These are phyloP conservation scores for Sebastiscus albofasciatus DNA, from an alignment of 2,797 vertebrate species.

Conservation along the genomic window DNA sequence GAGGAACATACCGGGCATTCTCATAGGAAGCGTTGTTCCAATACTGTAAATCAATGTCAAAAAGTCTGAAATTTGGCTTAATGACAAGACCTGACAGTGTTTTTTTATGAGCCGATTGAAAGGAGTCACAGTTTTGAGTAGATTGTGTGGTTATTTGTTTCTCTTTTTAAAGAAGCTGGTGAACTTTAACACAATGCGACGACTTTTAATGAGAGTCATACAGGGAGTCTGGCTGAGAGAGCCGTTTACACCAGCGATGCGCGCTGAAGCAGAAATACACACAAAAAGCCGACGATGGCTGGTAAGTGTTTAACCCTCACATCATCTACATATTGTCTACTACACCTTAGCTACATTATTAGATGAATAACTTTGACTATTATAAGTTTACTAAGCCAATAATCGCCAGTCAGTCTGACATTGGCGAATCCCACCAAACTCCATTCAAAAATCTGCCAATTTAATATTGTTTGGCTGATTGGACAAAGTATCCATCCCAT, in stretches of 20 bases:
- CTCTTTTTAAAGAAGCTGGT: slow-evolving; percentile 37
- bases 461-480: accelerated
- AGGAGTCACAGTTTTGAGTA: accelerated
- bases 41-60: accelerated
- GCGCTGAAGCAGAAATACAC: slow-evolving; percentile 43
- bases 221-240: slow-evolving; percentile 56
- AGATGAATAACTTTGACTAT: not conserved
- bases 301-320: slow-evolving; percentile 58
- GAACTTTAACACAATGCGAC: slow-evolving; percentile 56
- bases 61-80: not conserved
- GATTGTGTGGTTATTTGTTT: slow-evolving; percentile 27
- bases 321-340: not conserved
- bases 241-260: slow-evolving; percentile 28
- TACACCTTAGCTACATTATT: not conserved
- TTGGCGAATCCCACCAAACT: not conserved
- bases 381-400: accelerated
- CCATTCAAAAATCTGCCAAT: not conserved
- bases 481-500: not conserved
- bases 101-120: slow-evolving; percentile 24
- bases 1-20: accelerated
- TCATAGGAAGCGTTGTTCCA: accelerated
- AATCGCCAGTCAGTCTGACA: accelerated
- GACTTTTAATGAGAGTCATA: slow-evolving; percentile 63
- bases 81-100: accelerated
- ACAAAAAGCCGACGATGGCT: slow-evolving; percentile 53